Evolutionary conservation across 2,888 invertebrate genomes (phyloP), one percentile per base, ranked within the genome.

Genomic region (Agonopterix heracliana): DNA sequence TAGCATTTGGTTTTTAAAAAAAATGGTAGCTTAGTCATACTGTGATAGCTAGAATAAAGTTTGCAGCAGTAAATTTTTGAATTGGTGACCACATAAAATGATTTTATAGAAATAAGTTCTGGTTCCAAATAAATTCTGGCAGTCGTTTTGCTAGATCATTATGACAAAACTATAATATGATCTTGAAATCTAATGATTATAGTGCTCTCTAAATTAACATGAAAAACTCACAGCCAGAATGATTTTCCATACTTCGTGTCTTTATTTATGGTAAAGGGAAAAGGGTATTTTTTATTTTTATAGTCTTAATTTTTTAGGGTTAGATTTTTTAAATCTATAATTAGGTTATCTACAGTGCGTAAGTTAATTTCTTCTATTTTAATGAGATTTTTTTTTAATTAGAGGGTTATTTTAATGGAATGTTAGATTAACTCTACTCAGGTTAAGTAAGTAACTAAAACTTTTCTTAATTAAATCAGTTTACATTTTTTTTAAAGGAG

Each of bases 171-270:
- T 26, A 26, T 26, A 26, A 26, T 26, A 26, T 26, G 26, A 26
- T 26, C 1, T 26, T 7, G 26, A 26, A 26, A 5, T 26, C 26
- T 26, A 61, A 55, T 58, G 64, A 64, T 58, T 60, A 66, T 63
- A 62, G 54, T 60, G 66, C 74, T 75, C 62, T 78, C 81, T 81
- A 83, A 83, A 79, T 54, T 69, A 83, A 77, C 64, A 71, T 74
- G 73, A 82, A 78, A 68, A 74, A 71, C 73, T 87, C 88, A 88
- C 88, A 88, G 88, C 88, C 88, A 81, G 87, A 82, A 88, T 88
- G 87, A 88, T 87, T 85, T 76, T 78, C 70, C 74, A 74, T 80
- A 79, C 70, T 78, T 78, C 79, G 71, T 75, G 79, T 78, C 77
- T 81, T 86, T 26, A 26, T 81, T 84, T 84, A 86, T 85, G 84